phyloP scores from a whole-genome alignment of 2,888 invertebrate genomes.

The Catocala sponsa region DNA sequence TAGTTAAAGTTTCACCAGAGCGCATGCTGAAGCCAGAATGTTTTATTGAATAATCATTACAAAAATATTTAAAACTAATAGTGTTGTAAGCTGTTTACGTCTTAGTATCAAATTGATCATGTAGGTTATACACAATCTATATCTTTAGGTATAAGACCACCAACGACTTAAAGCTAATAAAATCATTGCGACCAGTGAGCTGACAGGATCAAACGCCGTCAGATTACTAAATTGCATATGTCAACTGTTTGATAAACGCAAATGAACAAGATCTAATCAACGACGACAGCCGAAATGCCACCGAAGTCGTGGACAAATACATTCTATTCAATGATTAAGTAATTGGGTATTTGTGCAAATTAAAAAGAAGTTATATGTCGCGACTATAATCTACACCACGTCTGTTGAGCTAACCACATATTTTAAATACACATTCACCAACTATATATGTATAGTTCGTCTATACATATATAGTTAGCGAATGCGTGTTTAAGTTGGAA shows the following conservation, averaged over 20 bases:
- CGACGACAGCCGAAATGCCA: conserved; percentile 62
- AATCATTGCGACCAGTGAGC: conserved; percentile 52
- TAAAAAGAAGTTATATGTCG: conserved; percentile 11
- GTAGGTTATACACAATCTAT: background rate
- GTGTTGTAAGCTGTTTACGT: too few relatives aligned
- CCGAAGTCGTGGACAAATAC: conserved; percentile 54
- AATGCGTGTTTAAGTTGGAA: too few relatives aligned
- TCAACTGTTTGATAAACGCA: conserved; percentile 63
- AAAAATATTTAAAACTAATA: too few relatives aligned
- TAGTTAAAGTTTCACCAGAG: too few relatives aligned
- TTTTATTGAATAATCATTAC: too few relatives aligned
- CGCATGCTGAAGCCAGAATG: too few relatives aligned
- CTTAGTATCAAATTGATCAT: too few relatives aligned
- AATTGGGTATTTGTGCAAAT: conserved; percentile 24
- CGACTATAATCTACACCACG: conserved; percentile 7
- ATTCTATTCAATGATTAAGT: conserved; percentile 47
- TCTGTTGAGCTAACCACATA: background rate
- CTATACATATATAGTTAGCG: too few relatives aligned
- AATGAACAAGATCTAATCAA: conserved; percentile 59
- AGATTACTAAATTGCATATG: conserved; percentile 61
- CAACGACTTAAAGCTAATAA: conserved; percentile 46
- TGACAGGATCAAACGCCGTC: conserved; percentile 50
- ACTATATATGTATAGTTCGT: too few relatives aligned
- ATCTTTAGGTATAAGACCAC: conserved; percentile 40
- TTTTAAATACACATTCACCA: too few relatives aligned